These are phyloP conservation scores for Pristionchus arcanus DNA, from an alignment of 2,888 invertebrate genomes.

Conservation along the genomic window DNA sequence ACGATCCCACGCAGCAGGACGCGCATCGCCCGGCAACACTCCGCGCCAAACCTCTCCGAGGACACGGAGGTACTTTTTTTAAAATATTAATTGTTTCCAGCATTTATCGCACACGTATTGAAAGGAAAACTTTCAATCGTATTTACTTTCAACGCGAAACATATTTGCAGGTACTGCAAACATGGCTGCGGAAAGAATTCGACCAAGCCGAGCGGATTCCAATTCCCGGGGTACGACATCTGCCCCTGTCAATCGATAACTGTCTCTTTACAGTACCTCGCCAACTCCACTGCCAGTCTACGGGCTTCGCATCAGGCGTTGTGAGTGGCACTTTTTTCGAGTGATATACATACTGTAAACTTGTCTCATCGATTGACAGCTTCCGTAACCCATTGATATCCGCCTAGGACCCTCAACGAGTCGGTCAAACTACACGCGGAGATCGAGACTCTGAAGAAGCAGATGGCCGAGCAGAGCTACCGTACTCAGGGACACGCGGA, in stretches of 20 bases:
- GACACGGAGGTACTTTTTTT: conserved; percentile 55
- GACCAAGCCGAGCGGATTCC: conserved; percentile 68
- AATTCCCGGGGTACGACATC: conserved; percentile 53
- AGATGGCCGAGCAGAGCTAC: conserved; percentile 71
- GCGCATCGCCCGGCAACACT: conserved; percentile 55
- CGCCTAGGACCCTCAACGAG: conserved; percentile 37
- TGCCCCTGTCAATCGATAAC: background rate
- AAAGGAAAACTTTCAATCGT: background rate
- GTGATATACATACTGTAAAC: too few species aligned
- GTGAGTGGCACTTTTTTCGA: too few species aligned
- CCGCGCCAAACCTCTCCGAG: conserved; percentile 61
- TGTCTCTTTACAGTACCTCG: conserved; percentile 33
- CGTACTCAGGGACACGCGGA: conserved; percentile 72
- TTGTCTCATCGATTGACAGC: background rate
- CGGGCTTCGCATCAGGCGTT: background rate
- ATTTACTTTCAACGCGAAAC: background rate
- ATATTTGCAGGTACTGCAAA: conserved; percentile 51
- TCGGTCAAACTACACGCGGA: conserved; percentile 64
- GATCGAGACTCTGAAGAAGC: conserved; percentile 68
- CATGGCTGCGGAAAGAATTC: conserved; percentile 67
- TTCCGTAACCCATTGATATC: background rate
- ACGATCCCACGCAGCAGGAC: background rate
- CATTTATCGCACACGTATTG: background rate
- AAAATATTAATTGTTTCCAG: background rate
- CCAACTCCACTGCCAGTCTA: conserved; percentile 13